Conservation (phyloP, 2,797 vertebrate species). For the Gymnoscopelus braueri region DNA sequence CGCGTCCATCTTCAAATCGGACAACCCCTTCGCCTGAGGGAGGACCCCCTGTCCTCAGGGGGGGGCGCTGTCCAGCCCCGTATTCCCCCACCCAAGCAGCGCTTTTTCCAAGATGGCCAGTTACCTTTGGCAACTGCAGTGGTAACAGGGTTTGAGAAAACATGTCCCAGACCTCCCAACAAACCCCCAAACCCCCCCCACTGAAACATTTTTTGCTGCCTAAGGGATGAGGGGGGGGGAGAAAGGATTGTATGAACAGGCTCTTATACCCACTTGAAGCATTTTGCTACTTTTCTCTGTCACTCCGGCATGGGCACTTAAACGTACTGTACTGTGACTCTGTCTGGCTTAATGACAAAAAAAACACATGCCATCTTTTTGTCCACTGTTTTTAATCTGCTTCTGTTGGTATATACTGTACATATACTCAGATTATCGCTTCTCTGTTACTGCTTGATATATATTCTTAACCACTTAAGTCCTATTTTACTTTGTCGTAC, state of each 20-base stretch:
- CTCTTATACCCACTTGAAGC: slow-evolving; percentile 52
- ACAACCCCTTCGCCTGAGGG: slow-evolving; percentile 86
- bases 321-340: slow-evolving; percentile 64
- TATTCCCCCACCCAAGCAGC: too few species aligned
- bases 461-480: too few species aligned
- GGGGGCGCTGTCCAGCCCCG: not conserved
- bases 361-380: slow-evolving; percentile 66
- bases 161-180: not conserved
- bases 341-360: slow-evolving; percentile 58
- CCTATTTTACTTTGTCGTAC: too few species aligned
- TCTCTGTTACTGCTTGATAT: not conserved
- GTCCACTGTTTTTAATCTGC: slow-evolving; percentile 48
- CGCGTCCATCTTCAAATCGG: slow-evolving; percentile 78
- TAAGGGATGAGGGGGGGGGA: slow-evolving; percentile 4
- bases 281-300: slow-evolving; percentile 74
- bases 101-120: slow-evolving; percentile 10
- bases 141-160: not conserved
- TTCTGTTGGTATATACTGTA: slow-evolving; percentile 31
- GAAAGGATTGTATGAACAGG: slow-evolving; percentile 8
- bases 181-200: not conserved
- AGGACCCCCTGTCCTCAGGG: not conserved
- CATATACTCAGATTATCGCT: slow-evolving; percentile 10
- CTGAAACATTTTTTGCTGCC: slow-evolving; percentile 4
- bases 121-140: not conserved
- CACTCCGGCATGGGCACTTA: slow-evolving; percentile 72